phyloP scores from a whole-genome alignment of 2,888 invertebrate species.

The Congeria kusceri region DNA sequence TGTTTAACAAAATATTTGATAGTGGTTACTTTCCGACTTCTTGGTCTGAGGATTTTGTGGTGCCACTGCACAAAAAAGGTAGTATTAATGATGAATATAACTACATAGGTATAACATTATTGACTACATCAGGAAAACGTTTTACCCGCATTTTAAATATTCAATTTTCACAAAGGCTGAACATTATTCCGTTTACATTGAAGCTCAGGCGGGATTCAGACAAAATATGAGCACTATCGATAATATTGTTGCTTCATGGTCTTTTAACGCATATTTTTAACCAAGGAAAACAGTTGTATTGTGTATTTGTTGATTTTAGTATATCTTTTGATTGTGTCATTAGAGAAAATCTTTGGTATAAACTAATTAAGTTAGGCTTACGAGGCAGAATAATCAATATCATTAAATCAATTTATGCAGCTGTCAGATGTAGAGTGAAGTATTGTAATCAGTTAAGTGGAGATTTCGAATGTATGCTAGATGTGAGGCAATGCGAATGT shows the following conservation, averaged over 20 bases:
- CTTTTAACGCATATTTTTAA: not conserved
- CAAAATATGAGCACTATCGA: not conserved
- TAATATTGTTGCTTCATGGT: constrained; percentile 11
- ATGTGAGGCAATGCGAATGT: too few relatives aligned
- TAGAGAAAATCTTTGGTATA: not conserved
- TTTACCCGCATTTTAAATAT: not conserved
- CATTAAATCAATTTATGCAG: not conserved
- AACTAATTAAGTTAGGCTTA: not conserved
- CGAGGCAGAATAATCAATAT: not conserved
- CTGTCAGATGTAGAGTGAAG: not conserved
- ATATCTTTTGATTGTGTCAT: not conserved
- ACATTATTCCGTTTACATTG: constrained; percentile 6
- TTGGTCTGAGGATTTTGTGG: constrained; percentile 9
- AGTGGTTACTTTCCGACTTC: not conserved
- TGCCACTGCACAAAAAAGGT: constrained; percentile 16
- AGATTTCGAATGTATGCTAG: not conserved
- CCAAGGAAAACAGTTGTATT: not conserved
- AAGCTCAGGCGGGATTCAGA: constrained; percentile 13
- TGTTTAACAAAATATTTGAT: constrained; percentile 12
- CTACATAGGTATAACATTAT: not conserved
- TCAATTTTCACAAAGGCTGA: not conserved
- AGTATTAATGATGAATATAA: constrained; percentile 1
- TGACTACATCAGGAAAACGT: too few relatives aligned
- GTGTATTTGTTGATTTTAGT: not conserved
- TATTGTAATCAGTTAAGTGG: constrained; percentile 1